A percentile compares a stretch with the other conserved stretches of the same genome.
Conservation (phyloP, 2,797 vertebrate genomes). For the Rousettus madagascariensis region DNA sequence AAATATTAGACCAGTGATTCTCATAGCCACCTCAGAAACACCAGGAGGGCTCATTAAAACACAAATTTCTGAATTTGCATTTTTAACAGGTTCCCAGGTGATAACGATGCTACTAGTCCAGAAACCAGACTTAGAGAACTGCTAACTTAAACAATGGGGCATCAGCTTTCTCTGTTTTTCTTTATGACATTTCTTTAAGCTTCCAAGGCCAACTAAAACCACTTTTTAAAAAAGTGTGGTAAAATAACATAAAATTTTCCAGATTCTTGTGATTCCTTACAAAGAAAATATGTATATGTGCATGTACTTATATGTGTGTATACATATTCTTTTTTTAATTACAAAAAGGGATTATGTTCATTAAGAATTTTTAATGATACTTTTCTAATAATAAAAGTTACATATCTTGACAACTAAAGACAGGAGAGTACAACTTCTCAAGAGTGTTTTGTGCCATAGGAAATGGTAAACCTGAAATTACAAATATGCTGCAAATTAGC, state of each 20-base stretch:
- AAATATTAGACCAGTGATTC: neutral
- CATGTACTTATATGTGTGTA: neutral
- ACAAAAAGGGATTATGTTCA: neutral
- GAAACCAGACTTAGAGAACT: neutral
- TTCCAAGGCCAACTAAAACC: neutral
- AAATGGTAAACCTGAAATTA: neutral
- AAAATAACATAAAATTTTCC: neutral
- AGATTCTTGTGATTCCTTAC: neutral
- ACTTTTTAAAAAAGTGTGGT: neutral
- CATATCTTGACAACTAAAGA: neutral
- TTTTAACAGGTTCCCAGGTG: neutral
- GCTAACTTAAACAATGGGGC: neutral
- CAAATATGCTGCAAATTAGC: neutral
- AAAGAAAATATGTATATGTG: neutral
- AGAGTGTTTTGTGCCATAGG: neutral
- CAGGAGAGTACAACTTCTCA: neutral
- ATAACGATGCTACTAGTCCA: neutral
- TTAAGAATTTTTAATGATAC: neutral
- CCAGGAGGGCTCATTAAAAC: neutral
- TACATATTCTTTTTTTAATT: neutral
- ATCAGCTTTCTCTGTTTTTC: neutral
- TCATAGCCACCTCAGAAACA: neutral
- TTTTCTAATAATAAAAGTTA: constrained; percentile 21
- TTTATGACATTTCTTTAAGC: neutral
- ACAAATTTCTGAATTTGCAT: neutral